Conservation (phyloP, 2,797 vertebrate species). For the Eleutherodactylus coqui region DNA sequence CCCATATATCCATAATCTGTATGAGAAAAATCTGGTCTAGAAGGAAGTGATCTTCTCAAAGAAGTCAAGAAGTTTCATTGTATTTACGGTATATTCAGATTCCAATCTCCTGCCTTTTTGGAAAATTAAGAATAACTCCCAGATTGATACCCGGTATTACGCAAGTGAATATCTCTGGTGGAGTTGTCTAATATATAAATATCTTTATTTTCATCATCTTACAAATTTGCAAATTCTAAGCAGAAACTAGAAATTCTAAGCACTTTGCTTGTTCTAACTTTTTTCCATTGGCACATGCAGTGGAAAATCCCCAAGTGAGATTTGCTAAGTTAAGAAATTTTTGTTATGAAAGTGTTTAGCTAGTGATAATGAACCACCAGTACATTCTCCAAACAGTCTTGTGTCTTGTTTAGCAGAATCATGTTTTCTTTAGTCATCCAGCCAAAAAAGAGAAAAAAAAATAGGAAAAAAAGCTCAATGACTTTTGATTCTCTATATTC, state of each 20-base stretch:
- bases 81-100: neutral
- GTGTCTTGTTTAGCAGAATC: slow-evolving; percentile 40
- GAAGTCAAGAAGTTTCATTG: neutral
- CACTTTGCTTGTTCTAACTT: neutral
- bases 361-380: slow-evolving; percentile 58
- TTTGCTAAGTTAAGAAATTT: slow-evolving; percentile 59
- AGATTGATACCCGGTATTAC: neutral
- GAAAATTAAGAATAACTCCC: neutral
- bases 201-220: slow-evolving; percentile 27
- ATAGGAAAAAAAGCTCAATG: neutral
- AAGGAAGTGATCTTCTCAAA: too few relatives aligned
- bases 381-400: slow-evolving; percentile 55
- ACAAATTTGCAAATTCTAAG: slow-evolving; percentile 12
- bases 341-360: slow-evolving; percentile 57
- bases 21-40: too few relatives aligned
- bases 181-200: neutral
- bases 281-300: slow-evolving; percentile 47
- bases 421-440: slow-evolving; percentile 20
- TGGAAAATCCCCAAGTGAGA: slow-evolving; percentile 59
- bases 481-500: slow-evolving; percentile 2
- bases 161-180: neutral
- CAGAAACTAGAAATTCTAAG: slow-evolving; percentile 27
- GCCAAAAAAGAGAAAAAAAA: neutral
- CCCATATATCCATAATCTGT: too few relatives aligned
- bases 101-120: neutral